phyloP scores from a whole-genome alignment of 2,888 invertebrate species.

The Tanypteryx hageni region DNA sequence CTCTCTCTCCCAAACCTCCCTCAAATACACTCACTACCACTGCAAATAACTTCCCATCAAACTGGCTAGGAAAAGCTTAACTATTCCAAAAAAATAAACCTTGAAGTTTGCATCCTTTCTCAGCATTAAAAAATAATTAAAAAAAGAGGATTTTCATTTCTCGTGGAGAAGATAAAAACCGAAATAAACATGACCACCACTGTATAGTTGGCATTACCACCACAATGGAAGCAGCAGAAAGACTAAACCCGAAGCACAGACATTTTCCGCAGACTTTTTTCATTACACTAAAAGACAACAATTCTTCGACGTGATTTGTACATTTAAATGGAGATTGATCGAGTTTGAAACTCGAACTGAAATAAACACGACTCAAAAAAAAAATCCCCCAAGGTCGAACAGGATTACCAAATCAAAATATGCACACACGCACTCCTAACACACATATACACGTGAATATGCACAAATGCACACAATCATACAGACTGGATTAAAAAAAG shows the following conservation, averaged over 20 bases:
- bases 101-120: not conserved
- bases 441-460: slow-evolving; percentile 7
- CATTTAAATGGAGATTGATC: slow-evolving; percentile 48
- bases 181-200: slow-evolving; percentile 40
- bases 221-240: slow-evolving; percentile 45
- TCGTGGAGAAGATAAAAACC: slow-evolving; percentile 3
- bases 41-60: not conserved
- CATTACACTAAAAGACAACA: slow-evolving; percentile 53
- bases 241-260: slow-evolving; percentile 60
- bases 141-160: not conserved
- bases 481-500: not conserved
- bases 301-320: slow-evolving; percentile 54
- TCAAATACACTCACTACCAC: not conserved
- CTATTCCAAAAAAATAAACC: not conserved
- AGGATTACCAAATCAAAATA: slow-evolving; percentile 49
- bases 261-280: slow-evolving; percentile 42
- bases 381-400: slow-evolving; percentile 38
- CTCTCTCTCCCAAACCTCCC: not conserved
- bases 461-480: slow-evolving; percentile 22
- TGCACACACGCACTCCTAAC: not conserved
- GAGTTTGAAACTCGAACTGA: slow-evolving; percentile 54
- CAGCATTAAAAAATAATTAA: not conserved
- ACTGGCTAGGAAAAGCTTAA: not conserved
- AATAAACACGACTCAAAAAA: slow-evolving; percentile 55
- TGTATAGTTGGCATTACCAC: slow-evolving; percentile 30